Conservation (phyloP, 2,113 vertebrate species). For the Oenanthe oenanthe region DNA sequence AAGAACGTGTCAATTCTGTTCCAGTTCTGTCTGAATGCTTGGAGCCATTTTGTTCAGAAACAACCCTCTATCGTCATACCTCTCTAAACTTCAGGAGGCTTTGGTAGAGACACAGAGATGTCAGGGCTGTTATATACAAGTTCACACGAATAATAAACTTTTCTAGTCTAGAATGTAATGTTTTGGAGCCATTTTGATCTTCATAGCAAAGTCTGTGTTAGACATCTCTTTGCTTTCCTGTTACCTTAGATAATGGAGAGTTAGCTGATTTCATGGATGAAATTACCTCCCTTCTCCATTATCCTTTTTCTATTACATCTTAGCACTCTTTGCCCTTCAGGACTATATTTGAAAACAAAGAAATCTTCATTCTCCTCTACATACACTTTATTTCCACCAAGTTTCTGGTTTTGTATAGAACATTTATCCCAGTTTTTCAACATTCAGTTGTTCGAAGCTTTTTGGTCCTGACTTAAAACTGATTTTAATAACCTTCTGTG, state of each 20-base stretch:
- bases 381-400: background rate
- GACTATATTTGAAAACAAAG: background rate
- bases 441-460: background rate
- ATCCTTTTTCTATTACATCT: background rate
- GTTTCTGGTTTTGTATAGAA: background rate
- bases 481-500: background rate
- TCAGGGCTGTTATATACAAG: background rate
- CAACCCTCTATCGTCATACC: background rate
- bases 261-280: background rate
- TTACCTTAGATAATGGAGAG: background rate
- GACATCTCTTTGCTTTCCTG: background rate
- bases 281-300: background rate
- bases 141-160: background rate
- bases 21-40: background rate
- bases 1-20: background rate
- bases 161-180: background rate
- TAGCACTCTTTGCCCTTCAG: background rate
- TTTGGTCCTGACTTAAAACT: background rate
- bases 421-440: background rate
- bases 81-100: background rate
- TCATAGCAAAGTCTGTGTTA: background rate
- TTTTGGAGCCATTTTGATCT: background rate
- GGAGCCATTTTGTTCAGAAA: background rate
- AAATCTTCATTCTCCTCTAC: background rate
- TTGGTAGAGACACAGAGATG: background rate